Percentiles rank a stretch among this genome's conserved stretches.
Conservation (phyloP, 2,888 invertebrate species). For the Cephus runcator region DNA sequence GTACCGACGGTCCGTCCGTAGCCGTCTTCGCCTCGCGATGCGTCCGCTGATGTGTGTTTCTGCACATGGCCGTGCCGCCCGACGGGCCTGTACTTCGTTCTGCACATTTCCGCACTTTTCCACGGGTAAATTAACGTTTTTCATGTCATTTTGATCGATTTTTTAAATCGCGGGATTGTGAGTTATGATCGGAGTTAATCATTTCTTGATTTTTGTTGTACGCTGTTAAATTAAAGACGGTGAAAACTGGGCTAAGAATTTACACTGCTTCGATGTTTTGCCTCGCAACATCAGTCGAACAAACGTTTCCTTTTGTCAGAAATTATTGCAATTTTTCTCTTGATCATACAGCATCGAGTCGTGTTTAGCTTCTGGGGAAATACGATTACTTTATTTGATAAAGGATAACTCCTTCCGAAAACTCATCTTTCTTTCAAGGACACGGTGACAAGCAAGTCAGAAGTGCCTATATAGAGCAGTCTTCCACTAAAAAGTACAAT, state of each 20-base stretch:
- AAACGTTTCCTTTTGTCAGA: not conserved
- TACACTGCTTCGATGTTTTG: not conserved
- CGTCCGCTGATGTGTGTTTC: conserved; percentile 59
- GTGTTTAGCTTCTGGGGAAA: not conserved
- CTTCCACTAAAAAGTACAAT: not conserved
- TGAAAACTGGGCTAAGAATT: not conserved
- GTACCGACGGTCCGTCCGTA: conserved; percentile 53
- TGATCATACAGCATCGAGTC: not conserved
- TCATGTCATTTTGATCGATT: not conserved
- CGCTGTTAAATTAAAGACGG: not conserved
- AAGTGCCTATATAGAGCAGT: conserved; percentile 13
- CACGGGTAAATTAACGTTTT: conserved; percentile 47
- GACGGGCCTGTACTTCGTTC: conserved; percentile 50
- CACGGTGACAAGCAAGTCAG: conserved; percentile 41
- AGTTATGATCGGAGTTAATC: not conserved
- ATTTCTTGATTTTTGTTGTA: not conserved
- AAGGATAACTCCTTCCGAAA: not conserved
- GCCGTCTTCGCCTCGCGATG: conserved; percentile 57
- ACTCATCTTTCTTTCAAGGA: conserved; percentile 38
- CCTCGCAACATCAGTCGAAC: not conserved
- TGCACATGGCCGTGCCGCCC: conserved; percentile 61
- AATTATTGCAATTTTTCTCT: not conserved
- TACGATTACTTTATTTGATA: not conserved
- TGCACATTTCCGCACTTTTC: conserved; percentile 39
- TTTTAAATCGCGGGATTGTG: not conserved